Percentiles rank a stretch among this genome's conserved stretches.
phyloP scores from a whole-genome alignment of 2,113 vertebrate species.

The Pedionomus torquatus region DNA sequence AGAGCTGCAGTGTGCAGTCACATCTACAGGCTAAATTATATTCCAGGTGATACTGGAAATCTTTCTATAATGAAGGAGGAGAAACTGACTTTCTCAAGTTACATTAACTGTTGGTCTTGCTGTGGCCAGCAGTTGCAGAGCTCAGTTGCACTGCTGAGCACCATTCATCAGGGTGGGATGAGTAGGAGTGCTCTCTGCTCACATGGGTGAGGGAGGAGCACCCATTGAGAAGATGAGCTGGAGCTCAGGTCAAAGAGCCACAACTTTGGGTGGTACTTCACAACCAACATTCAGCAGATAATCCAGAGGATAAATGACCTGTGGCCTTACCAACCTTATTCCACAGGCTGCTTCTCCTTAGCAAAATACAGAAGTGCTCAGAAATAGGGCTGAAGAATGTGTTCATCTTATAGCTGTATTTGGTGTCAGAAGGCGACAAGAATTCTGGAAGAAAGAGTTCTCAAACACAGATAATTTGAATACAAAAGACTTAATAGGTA shows the following conservation, averaged over 20 bases:
- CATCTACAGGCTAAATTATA: not conserved
- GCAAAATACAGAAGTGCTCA: not conserved
- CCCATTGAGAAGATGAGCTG: not conserved
- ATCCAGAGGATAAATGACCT: not conserved
- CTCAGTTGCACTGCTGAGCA: not conserved
- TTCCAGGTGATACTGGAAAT: not conserved
- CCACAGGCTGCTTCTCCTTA: not conserved
- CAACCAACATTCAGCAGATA: not conserved
- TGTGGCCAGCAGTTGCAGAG: not conserved
- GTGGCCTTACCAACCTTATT: not conserved
- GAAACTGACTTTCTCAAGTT: not conserved
- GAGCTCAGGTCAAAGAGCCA: not conserved
- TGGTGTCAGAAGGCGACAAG: not conserved
- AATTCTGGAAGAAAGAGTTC: not conserved
- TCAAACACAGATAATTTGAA: not conserved
- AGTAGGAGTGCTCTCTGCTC: not conserved
- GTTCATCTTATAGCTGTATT: not conserved
- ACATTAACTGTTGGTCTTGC: too few species aligned
- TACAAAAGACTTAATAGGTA: not conserved
- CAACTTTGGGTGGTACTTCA: not conserved
- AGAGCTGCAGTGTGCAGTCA: not conserved
- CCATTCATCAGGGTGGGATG: not conserved
- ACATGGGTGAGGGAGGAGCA: rapidly evolving
- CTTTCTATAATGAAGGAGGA: not conserved
- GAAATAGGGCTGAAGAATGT: not conserved